These are phyloP conservation scores for Phataginus tetradactyla DNA, from an alignment of 2,797 vertebrate species.

Conservation along the genomic window DNA sequence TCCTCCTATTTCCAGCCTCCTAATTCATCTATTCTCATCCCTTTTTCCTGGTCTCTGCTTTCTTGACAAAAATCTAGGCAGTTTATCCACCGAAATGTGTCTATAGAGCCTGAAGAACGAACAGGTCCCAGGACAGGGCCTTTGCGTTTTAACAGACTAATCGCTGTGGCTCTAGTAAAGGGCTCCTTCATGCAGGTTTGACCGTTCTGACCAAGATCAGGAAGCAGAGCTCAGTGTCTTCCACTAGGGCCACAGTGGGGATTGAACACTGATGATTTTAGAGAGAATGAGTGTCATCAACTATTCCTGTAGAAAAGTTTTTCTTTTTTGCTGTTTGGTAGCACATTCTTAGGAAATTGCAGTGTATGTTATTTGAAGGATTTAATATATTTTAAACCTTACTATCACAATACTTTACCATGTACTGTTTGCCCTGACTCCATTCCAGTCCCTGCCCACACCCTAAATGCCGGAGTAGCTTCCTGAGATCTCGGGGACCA, in stretches of 20 bases:
- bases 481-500: not conserved
- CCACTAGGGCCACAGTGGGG: no score
- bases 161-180: not conserved
- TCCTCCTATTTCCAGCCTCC: not conserved
- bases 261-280: not conserved
- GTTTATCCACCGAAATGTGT: not conserved
- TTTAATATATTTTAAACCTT: not conserved
- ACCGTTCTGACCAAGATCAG: not conserved
- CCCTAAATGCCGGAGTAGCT: not conserved
- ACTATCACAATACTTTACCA: not conserved
- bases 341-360: not conserved
- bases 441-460: not conserved
- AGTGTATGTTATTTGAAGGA: not conserved
- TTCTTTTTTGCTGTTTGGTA: not conserved
- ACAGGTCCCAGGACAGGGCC: not conserved
- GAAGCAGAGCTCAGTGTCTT: not conserved
- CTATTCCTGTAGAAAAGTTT: not conserved
- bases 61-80: not conserved
- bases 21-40: not conserved
- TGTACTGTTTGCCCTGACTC: not conserved
- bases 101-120: not conserved
- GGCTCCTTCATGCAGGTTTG: not conserved
- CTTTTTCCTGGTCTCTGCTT: not conserved
- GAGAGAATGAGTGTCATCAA: not conserved
- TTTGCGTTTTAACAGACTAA: not conserved